Evolutionary conservation across 1,140 invertebrate genomes (phyloP).

Genomic region (Leptoteleia sp.): DNA sequence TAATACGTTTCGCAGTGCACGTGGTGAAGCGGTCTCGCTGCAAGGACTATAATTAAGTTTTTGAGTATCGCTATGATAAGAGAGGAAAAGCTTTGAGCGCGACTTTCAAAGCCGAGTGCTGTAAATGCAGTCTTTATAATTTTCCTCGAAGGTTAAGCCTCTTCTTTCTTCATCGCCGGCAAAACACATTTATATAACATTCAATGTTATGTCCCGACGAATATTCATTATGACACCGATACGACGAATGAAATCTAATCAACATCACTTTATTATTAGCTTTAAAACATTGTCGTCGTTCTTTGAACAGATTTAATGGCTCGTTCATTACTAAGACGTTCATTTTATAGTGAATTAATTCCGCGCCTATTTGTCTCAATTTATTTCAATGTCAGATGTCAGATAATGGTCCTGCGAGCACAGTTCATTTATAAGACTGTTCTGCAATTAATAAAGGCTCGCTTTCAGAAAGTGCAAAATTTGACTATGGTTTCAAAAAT

Average conservation of each 20-base stretch:
- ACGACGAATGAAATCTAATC: slow-evolving; percentile 6
- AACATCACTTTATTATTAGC: slow-evolving; percentile 11
- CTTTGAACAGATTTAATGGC: slow-evolving; percentile 1
- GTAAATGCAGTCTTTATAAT: slow-evolving; percentile 30
- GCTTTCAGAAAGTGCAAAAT: too few relatives aligned
- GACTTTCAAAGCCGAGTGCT: slow-evolving; percentile 20
- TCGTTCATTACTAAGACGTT: slow-evolving; percentile 1
- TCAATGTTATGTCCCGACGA: slow-evolving; percentile 1
- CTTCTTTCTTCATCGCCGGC: slow-evolving; percentile 5
- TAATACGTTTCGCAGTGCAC: slow-evolving; percentile 22
- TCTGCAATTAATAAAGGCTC: background rate
- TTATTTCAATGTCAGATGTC: slow-evolving; percentile 11
- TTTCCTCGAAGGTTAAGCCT: slow-evolving; percentile 21
- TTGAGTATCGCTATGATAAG: slow-evolving; percentile 25
- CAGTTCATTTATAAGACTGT: background rate
- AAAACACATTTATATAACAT: slow-evolving; percentile 8
- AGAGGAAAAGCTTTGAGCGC: slow-evolving; percentile 32
- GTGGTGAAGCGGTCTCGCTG: slow-evolving; percentile 17
- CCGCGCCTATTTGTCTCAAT: slow-evolving; percentile 1
- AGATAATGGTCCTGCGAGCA: background rate
- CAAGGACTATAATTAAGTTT: slow-evolving; percentile 27
- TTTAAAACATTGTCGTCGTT: background rate
- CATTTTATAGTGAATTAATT: slow-evolving; percentile 12
- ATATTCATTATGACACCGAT: slow-evolving; percentile 6
- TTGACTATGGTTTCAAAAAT: too few relatives aligned